Base-by-base conservation (phyloP, 2,113 vertebrate species). In the Hemiprocne comata region DNA sequence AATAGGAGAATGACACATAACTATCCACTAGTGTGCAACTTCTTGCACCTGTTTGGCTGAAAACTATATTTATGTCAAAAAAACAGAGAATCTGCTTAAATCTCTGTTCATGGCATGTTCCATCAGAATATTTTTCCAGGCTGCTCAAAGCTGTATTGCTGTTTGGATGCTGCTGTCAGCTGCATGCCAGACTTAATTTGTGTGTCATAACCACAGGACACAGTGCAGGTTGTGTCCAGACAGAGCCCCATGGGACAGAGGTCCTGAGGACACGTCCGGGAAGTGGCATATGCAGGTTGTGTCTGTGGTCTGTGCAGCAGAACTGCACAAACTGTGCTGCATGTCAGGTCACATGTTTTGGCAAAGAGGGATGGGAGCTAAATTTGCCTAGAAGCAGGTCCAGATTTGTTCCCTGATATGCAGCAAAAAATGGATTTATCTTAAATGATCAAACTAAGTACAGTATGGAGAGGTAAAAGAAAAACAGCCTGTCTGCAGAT, bases 201-300 rank as follows among this genome's bases (percentile, higher is more conserved):
- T 19, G 28, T 0, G 0, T 0, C 4, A 57, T 72, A 14, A 23
- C 23, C 40, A 10, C 34, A 3, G 23, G 79, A 66, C 29, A 7
- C 0, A 5, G 48, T 16, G 36, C 19, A 9, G 7, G 34, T 61
- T 0, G 0, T 14, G 33, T 38, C 29, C 1, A 1, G 5, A 34
- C 1, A 1, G 5, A 34, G 48, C 44, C 44, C 29, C 26, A 5
- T 0, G 1, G 48, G 53, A 44, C 17, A 25, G 14, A 42, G 3
- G 10, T 75, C n/a, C n/a, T 3, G 4, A 48, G 87, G 55, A 29
- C 0, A 0, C 0, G 0, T 0, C 0, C 0, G 3, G 9, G 20
- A 2, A 2, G 38, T 7, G 16, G 29, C 40, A 81, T 8, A 8
- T 33, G 2, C 0, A 0, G 34, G 51, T 33, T 10, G 9, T 3